These are phyloP conservation scores for Pristis pectinata DNA, from an alignment of 2,797 vertebrate species.

Conservation along the genomic window DNA sequence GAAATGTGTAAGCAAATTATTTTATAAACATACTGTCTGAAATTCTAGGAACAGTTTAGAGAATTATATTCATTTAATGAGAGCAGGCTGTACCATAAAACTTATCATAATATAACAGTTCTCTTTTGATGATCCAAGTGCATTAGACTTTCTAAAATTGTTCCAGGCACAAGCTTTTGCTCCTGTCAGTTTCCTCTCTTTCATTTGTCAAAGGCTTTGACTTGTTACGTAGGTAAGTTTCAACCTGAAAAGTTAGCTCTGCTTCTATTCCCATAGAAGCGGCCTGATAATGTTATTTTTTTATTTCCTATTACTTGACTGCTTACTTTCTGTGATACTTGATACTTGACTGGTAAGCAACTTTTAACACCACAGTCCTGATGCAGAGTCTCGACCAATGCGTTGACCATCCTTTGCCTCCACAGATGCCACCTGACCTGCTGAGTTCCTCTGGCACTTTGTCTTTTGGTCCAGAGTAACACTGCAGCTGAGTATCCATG, in stretches of 20 bases:
- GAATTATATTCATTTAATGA: not conserved
- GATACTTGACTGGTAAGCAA: not conserved
- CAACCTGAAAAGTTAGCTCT: no score
- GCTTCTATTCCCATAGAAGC: no score
- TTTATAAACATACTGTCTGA: not conserved
- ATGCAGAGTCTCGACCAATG: no score
- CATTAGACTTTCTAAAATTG: not conserved
- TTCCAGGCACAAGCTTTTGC: not conserved
- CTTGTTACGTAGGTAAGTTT: not conserved
- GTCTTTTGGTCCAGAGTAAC: no score
- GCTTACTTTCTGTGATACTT: no score
- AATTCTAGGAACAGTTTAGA: not conserved
- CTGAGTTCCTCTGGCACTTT: no score
- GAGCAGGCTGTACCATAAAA: not conserved
- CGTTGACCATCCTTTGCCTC: no score
- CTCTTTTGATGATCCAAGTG: not conserved
- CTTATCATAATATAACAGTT: not conserved
- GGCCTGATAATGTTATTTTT: no score
- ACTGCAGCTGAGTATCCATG: not conserved
- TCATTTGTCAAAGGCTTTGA: not conserved
- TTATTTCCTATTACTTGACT: no score
- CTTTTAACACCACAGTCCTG: not conserved
- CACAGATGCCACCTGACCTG: no score
- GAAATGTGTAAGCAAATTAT: not conserved
- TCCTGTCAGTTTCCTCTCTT: not conserved